These are phyloP conservation scores for Neolamprologus tretocephalus DNA, from an alignment of 2,113 vertebrate species.

Conservation along the genomic window DNA sequence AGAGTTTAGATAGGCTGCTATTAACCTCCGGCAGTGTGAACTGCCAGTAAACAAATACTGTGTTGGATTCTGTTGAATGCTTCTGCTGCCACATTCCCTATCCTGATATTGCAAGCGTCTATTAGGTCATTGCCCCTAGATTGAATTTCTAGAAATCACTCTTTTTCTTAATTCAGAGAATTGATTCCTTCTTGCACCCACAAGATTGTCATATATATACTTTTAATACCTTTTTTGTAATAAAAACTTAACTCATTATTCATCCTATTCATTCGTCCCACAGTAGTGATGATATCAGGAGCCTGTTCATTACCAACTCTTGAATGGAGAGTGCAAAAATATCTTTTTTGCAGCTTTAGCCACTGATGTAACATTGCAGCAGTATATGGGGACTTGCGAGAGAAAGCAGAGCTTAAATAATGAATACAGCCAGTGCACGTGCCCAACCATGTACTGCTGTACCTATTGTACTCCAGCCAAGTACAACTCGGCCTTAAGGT, in stretches of 20 bases:
- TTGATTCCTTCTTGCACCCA: not conserved
- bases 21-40: not conserved
- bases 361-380: not conserved
- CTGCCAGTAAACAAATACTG: not conserved
- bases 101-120: not conserved
- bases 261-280: not conserved
- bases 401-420: slow-evolving; percentile 8
- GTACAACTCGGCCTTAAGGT: slow-evolving; percentile 18
- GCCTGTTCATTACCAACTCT: not conserved
- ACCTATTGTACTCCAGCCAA: slow-evolving; percentile 11
- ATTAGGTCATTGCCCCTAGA: slow-evolving; percentile 24
- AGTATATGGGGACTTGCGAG: not conserved
- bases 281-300: not conserved
- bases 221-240: not conserved
- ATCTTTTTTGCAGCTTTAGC: not conserved
- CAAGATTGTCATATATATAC: not conserved
- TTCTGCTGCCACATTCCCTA: not conserved
- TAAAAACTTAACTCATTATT: not conserved
- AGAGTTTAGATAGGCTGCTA: not conserved
- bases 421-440: not conserved
- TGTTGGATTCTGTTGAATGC: not conserved
- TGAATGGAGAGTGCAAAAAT: not conserved
- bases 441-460: not conserved
- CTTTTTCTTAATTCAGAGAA: slow-evolving; percentile 7
- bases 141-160: slow-evolving; percentile 7